These are phyloP conservation scores for Siniperca scherzeri DNA, from an alignment of 2,797 vertebrate species.

Conservation along the genomic window DNA sequence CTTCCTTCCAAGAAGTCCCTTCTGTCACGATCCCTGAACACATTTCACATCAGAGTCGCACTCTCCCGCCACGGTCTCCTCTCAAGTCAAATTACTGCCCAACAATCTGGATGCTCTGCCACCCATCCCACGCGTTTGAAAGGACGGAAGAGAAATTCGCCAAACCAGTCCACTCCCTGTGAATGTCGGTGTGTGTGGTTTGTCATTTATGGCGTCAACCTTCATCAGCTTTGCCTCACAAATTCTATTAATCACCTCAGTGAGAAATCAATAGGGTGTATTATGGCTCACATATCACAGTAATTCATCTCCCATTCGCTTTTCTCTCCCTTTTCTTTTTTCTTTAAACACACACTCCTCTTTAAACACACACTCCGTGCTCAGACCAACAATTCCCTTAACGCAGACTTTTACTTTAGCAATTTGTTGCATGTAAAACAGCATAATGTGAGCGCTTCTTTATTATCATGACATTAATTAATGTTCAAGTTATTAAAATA, in stretches of 20 bases:
- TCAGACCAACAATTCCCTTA: conserved; percentile 4
- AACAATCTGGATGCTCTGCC: conserved; percentile 62
- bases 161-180: conserved; percentile 34
- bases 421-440: conserved; percentile 38
- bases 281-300: conserved; percentile 71
- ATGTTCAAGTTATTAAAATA: conserved; percentile 50
- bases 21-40: conserved; percentile 52
- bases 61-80: conserved; percentile 49
- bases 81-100: conserved; percentile 63
- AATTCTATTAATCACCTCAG: conserved; percentile 78
- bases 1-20: conserved; percentile 57
- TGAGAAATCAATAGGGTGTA: conserved; percentile 80
- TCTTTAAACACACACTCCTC: conserved; percentile 28
- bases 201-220: conserved; percentile 61
- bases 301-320: conserved; percentile 64
- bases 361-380: conserved; percentile 25
- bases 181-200: conserved; percentile 42
- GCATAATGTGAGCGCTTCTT: conserved; percentile 30
- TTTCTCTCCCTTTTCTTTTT: conserved; percentile 28
- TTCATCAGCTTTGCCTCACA: conserved; percentile 77
- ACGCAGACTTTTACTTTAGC: conserved; percentile 28
- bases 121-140: conserved; percentile 35
- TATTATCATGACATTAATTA: conserved; percentile 40
- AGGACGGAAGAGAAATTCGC: conserved; percentile 43
- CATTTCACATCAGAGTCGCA: conserved; percentile 54